Evolutionary conservation across 1,140 invertebrate species (phyloP).

Genomic region (Diorhabda sublineata): DNA sequence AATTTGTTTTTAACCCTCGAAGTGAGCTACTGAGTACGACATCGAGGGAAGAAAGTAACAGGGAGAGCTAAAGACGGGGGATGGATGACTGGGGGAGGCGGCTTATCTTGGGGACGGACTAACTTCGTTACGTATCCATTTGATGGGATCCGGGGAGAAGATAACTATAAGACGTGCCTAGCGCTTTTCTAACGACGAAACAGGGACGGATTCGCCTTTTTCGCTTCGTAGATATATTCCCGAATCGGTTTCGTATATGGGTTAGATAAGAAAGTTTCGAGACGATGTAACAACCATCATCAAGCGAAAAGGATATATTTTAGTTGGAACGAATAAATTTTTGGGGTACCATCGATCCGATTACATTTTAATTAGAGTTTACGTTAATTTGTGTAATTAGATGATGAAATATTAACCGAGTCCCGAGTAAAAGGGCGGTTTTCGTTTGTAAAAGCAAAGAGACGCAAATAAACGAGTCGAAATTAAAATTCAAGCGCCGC

Average conservation of each 20-base stretch:
- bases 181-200: constrained; percentile 27
- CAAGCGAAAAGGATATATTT: background rate
- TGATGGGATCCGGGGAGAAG: constrained; percentile 49
- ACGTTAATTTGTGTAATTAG: constrained; percentile 20
- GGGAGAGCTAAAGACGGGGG: background rate
- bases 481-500: constrained; percentile 21
- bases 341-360: background rate
- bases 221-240: too few relatives aligned
- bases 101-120: constrained; percentile 37
- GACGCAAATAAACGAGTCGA: constrained; percentile 22
- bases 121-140: constrained; percentile 55
- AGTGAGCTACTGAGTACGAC: too few relatives aligned
- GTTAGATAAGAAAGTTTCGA: too few relatives aligned
- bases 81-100: constrained; percentile 15
- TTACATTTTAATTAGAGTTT: constrained; percentile 15
- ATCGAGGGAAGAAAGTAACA: constrained; percentile 1
- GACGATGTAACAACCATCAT: too few relatives aligned
- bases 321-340: background rate
- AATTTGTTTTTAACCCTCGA: too few relatives aligned
- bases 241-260: too few relatives aligned
- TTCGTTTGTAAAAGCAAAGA: constrained; percentile 18
- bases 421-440: constrained; percentile 21
- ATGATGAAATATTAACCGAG: constrained; percentile 20
- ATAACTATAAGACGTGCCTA: constrained; percentile 31
- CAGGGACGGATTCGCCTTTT: constrained; percentile 3